Conservation (phyloP, 2,888 invertebrate genomes). For the Lamproptera curius region DNA sequence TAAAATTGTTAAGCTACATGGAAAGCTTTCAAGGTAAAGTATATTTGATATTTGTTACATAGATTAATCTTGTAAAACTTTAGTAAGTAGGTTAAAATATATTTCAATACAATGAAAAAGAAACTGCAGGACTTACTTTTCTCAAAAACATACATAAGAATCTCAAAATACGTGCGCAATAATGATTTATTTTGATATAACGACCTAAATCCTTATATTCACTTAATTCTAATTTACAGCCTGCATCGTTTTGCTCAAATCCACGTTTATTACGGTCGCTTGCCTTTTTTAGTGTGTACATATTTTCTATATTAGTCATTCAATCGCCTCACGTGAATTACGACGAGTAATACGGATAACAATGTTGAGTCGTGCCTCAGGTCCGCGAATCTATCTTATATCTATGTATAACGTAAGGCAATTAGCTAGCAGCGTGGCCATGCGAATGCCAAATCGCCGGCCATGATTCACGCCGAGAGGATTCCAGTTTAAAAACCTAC, state of each 20-base stretch:
- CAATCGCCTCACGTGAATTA: slow-evolving; percentile 2
- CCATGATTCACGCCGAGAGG: slow-evolving; percentile 51
- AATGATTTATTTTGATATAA: no score
- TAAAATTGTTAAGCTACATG: no score
- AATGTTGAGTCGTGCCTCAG: slow-evolving; percentile 25
- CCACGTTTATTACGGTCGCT: slow-evolving; percentile 17
- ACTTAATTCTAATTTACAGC: slow-evolving; percentile 21
- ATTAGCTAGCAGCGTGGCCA: slow-evolving; percentile 50
- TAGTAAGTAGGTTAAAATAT: no score
- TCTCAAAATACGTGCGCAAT: no score
- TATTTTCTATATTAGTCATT: slow-evolving; percentile 12
- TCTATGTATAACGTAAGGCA: slow-evolving; percentile 62
- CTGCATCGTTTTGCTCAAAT: slow-evolving; percentile 9
- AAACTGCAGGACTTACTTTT: no score
- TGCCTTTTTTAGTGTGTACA: slow-evolving; percentile 7
- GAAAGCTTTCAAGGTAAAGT: no score
- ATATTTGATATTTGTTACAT: no score
- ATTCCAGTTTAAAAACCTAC: slow-evolving; percentile 40
- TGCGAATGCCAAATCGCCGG: slow-evolving; percentile 57
- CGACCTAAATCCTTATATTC: slow-evolving; percentile 5
- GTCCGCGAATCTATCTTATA: slow-evolving; percentile 44
- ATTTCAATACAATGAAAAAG: no score
- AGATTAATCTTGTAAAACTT: no score
- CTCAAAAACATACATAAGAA: no score
- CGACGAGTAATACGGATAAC: slow-evolving; percentile 16